These are phyloP conservation scores for Alces alces DNA, from an alignment of 2,113 vertebrate species.

Conservation along the genomic window DNA sequence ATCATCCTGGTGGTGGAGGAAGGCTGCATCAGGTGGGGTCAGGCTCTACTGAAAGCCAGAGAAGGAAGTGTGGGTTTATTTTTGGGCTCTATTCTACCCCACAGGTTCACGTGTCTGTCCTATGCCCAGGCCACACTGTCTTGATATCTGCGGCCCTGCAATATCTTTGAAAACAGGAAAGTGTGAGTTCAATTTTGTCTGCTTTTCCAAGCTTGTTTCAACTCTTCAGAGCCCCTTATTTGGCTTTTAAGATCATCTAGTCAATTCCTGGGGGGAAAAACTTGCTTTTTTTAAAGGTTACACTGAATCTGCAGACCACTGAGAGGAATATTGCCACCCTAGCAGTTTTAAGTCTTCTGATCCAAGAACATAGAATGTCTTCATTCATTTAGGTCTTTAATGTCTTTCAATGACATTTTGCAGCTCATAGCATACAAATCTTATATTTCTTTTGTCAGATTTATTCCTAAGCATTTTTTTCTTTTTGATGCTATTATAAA, in stretches of 20 bases:
- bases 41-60: background rate
- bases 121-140: background rate
- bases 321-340: background rate
- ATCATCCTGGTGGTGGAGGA: background rate
- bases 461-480: background rate
- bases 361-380: background rate
- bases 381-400: background rate
- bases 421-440: background rate
- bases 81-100: background rate
- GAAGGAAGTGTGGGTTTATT: background rate
- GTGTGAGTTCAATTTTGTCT: background rate
- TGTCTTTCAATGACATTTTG: background rate
- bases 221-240: background rate
- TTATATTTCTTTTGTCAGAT: background rate
- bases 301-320: background rate
- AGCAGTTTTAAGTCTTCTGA: background rate
- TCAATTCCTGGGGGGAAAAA: background rate
- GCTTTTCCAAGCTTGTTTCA: background rate
- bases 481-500: background rate
- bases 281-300: background rate
- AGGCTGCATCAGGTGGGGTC: background rate
- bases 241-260: background rate
- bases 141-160: background rate
- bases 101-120: background rate
- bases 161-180: background rate